phyloP scores from a whole-genome alignment of 2,888 invertebrate species.

The Proisotoma minuta region DNA sequence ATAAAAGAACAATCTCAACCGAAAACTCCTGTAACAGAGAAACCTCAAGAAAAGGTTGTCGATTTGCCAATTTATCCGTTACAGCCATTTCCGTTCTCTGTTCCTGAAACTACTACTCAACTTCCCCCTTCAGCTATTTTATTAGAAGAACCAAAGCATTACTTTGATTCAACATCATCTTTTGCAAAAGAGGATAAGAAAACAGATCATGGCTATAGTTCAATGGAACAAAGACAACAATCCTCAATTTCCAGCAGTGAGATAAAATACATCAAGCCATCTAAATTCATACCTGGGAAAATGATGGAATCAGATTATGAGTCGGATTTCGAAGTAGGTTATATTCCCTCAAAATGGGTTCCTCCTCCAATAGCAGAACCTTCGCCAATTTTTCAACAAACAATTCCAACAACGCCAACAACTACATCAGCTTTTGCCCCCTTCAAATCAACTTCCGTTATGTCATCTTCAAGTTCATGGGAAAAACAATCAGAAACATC shows the following conservation, averaged over 20 bases:
- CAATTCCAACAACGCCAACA: background rate
- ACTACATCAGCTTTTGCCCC: conserved; percentile 57
- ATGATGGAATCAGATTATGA: conserved; percentile 67
- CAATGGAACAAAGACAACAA: no score
- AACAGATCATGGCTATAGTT: background rate
- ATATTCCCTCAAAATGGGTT: conserved; percentile 53
- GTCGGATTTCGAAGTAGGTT: conserved; percentile 64
- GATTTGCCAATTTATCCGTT: background rate
- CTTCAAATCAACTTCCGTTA: background rate
- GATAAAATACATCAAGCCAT: conserved; percentile 57
- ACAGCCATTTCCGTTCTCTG: background rate
- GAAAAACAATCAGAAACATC: no score
- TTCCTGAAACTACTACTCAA: background rate
- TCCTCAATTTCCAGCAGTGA: conserved; percentile 48
- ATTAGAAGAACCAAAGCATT: conserved; percentile 20
- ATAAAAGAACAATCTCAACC: conserved; percentile 11
- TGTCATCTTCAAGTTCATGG: background rate
- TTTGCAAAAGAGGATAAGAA: conserved; percentile 11
- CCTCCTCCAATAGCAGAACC: background rate
- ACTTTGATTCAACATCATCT: background rate
- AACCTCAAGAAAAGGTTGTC: background rate
- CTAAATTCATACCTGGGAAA: conserved; percentile 63
- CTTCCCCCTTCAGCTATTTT: conserved; percentile 6
- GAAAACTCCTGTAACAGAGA: background rate
- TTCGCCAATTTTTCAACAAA: background rate